Evolutionary conservation across 2,113 vertebrate species (phyloP).

Genomic region (Triplophysa dalaica): DNA sequence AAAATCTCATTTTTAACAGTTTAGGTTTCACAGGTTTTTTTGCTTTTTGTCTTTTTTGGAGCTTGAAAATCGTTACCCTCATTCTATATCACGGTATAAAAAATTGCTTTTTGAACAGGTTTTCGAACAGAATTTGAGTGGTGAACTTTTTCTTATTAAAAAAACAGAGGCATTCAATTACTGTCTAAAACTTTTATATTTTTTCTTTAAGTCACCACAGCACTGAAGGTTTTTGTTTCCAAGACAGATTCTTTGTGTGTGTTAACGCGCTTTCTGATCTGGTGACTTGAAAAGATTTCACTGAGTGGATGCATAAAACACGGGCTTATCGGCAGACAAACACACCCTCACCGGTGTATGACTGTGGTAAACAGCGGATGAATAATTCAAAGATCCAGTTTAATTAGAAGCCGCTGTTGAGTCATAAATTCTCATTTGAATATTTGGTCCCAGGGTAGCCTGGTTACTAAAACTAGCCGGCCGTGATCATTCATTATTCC

Average conservation of each 20-base stretch:
- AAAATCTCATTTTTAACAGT: too few species aligned
- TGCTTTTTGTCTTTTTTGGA: too few species aligned
- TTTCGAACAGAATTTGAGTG: too few species aligned
- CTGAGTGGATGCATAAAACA: background rate
- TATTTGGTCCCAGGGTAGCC: slow-evolving; percentile 27
- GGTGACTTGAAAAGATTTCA: background rate
- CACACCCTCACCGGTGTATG: slow-evolving; percentile 15
- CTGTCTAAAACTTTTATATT: background rate
- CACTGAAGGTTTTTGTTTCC: background rate
- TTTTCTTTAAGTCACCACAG: background rate
- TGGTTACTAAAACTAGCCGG: slow-evolving; percentile 45
- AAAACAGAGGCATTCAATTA: slow-evolving; percentile 55
- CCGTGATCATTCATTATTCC: slow-evolving; percentile 45
- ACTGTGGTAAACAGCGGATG: slow-evolving; percentile 45
- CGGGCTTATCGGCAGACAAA: slow-evolving; percentile 14
- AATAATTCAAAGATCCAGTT: slow-evolving; percentile 42
- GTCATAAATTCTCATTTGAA: slow-evolving; percentile 54
- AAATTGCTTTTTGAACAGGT: too few species aligned
- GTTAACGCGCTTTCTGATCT: background rate
- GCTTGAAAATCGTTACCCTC: too few species aligned
- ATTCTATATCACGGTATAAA: too few species aligned
- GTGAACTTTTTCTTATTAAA: slow-evolving; percentile 42
- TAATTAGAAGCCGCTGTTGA: slow-evolving; percentile 44
- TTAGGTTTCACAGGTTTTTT: too few species aligned
- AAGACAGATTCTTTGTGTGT: background rate